A percentile compares a stretch with the other conserved stretches of the same genome.
These are phyloP conservation scores for Terrapene triunguis DNA, from an alignment of 2,113 vertebrate genomes.

Conservation along the genomic window DNA sequence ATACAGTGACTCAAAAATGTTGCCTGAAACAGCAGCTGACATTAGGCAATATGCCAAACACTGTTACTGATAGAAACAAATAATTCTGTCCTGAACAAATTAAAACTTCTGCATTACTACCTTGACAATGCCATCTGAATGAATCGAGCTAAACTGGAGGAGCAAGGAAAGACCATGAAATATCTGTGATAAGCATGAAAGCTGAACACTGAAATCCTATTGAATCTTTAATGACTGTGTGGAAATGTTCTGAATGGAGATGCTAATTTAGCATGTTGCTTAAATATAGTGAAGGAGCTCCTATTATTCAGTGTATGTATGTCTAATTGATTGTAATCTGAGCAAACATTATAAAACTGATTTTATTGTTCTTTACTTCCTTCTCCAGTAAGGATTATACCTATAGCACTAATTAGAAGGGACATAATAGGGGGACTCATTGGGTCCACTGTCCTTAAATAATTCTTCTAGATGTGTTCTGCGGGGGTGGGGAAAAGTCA, in stretches of 20 bases:
- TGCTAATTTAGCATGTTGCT: not conserved
- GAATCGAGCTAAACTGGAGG: not conserved
- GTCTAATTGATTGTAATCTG: not conserved
- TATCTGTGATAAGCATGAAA: not conserved
- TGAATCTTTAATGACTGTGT: fast-evolving
- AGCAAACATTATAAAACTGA: not conserved
- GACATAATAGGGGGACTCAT: not conserved
- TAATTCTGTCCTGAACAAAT: not conserved
- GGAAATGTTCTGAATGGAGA: not conserved
- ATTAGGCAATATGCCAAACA: not conserved
- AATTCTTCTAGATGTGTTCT: not conserved
- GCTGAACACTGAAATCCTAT: not conserved
- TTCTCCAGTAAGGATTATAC: not conserved
- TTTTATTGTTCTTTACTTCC: not conserved
- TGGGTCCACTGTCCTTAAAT: not conserved
- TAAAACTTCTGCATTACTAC: not conserved
- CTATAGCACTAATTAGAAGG: not conserved
- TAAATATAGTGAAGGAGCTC: not conserved
- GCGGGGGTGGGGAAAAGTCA: not conserved
- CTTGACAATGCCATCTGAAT: not conserved
- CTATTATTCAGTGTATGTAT: not conserved
- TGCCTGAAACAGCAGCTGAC: not conserved
- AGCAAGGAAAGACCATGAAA: not conserved
- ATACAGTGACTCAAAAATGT: not conserved
- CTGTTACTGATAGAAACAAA: not conserved